These are phyloP conservation scores for Sipha maydis DNA, from an alignment of 2,888 invertebrate genomes.

Conservation along the genomic window DNA sequence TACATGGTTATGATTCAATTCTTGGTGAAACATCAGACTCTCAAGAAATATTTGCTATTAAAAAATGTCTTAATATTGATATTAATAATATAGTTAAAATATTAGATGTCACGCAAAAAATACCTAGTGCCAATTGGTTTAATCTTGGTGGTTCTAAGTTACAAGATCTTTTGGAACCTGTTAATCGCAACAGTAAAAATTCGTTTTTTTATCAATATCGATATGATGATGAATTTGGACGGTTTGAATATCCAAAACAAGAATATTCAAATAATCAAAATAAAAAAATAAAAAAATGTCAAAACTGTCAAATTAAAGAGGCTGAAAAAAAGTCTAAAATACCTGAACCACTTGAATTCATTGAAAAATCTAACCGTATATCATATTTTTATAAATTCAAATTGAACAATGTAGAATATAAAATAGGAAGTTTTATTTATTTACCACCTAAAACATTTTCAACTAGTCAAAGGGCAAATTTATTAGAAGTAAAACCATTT, in stretches of 20 bases:
- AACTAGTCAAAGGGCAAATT: neutral
- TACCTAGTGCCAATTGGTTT: neutral
- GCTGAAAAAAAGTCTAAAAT: neutral
- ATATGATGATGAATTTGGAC: constrained; percentile 1
- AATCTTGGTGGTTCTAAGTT: neutral
- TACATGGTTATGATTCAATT: constrained; percentile 79
- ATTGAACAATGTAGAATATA: neutral
- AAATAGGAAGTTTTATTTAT: constrained; percentile 24
- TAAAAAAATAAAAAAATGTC: neutral
- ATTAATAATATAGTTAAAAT: neutral
- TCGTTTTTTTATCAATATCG: constrained; percentile 20
- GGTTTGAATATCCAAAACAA: neutral
- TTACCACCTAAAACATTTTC: neutral
- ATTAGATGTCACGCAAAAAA: neutral
- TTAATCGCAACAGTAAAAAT: neutral
- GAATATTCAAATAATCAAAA: neutral
- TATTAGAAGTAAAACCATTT: neutral
- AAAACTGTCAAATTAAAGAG: neutral
- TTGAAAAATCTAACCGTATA: neutral
- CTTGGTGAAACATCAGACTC: constrained; percentile 82
- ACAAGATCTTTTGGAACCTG: neutral
- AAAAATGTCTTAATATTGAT: constrained; percentile 3
- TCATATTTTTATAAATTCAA: neutral
- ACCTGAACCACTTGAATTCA: neutral
- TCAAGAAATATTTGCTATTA: constrained; percentile 75